phyloP scores from a whole-genome alignment of 2,113 vertebrate genomes.

The Setophaga coronata region DNA sequence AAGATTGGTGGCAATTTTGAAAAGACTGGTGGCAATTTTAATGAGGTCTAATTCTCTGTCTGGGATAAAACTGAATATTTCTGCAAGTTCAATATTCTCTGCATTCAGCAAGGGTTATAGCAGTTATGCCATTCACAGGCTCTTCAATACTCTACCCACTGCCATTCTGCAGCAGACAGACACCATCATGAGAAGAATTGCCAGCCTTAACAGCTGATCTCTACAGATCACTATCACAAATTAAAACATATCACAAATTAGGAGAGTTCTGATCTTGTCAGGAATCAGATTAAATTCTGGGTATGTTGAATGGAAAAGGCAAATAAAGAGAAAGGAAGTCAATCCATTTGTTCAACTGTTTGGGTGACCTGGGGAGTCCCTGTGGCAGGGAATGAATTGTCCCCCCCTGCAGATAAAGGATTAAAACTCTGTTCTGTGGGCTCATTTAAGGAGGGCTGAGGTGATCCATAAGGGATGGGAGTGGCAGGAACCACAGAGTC shows the following conservation, averaged over 20 bases:
- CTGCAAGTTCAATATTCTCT: not conserved
- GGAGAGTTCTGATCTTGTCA: not conserved
- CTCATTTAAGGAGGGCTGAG: constrained; percentile 2
- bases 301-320: constrained; percentile 5
- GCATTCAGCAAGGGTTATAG: not conserved
- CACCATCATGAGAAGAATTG: not conserved
- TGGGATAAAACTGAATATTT: not conserved
- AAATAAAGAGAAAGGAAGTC: constrained; percentile 9
- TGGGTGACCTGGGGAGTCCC: not conserved
- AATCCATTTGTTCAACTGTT: not conserved
- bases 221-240: not conserved
- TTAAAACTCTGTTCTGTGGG: constrained; percentile 17
- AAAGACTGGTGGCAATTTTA: not conserved
- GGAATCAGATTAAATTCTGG: constrained; percentile 46
- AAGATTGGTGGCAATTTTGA: not conserved
- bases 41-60: not conserved
- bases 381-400: not conserved
- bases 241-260: not conserved
- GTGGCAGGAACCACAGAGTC: not conserved
- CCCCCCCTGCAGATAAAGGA: constrained; percentile 33
- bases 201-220: not conserved
- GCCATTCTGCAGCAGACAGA: not conserved
- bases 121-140: not conserved
- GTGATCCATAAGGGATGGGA: not conserved
- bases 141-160: not conserved